Conservation (phyloP, 2,888 invertebrate genomes). For the Antitype chi region DNA sequence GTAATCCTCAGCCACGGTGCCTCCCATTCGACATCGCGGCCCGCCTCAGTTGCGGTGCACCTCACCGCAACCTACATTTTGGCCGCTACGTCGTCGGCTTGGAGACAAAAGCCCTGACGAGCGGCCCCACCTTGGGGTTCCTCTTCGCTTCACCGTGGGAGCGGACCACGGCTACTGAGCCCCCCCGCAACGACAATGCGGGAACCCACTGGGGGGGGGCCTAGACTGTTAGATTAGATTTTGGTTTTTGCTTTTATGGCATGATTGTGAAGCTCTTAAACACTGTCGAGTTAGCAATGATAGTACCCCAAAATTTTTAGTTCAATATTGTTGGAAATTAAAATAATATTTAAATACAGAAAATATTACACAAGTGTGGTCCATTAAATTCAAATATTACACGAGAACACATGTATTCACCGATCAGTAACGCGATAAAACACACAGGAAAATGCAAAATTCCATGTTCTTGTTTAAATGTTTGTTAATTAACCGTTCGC, state of each 20-base stretch:
- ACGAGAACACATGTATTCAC: conserved; percentile 18
- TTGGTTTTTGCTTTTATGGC: background rate
- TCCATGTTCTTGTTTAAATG: conserved; percentile 9
- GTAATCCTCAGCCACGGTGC: too few species aligned
- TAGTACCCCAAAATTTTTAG: background rate
- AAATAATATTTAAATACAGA: conserved; percentile 1
- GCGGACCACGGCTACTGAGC: too few species aligned
- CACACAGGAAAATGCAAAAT: conserved; percentile 7
- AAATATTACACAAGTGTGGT: background rate
- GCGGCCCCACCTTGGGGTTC: too few species aligned
- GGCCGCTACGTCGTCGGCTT: too few species aligned
- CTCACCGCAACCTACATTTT: too few species aligned
- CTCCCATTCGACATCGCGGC: too few species aligned
- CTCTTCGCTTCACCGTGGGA: too few species aligned
- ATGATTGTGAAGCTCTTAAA: background rate
- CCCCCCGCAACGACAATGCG: too few species aligned
- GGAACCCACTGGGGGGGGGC: too few species aligned
- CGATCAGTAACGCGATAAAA: conserved; percentile 2
- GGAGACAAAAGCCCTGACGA: too few species aligned
- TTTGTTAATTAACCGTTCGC: conserved; percentile 10
- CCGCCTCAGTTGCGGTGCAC: too few species aligned
- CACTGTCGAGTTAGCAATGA: background rate
- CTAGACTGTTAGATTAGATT: conserved; percentile 16
- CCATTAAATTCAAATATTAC: conserved; percentile 4
- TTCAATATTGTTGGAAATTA: background rate